Base-by-base conservation (phyloP, 2,113 vertebrate genomes). In the Craseonycteris thonglongyai region DNA sequence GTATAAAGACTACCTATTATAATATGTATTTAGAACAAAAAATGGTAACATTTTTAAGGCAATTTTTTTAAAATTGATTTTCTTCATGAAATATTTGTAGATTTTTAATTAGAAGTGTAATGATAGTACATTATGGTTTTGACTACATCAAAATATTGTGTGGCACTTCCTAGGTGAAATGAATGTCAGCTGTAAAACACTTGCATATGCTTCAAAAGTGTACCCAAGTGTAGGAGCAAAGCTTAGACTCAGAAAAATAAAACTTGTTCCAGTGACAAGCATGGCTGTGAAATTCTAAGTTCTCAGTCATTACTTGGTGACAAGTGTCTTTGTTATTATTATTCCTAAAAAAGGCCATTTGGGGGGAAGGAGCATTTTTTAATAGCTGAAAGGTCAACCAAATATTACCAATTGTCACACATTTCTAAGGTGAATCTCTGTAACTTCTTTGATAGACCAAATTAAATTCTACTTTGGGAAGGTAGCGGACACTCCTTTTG, bases 401-500 rank as follows among this genome's bases (percentile, higher is more conserved):
- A 80, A 88, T 96, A 85, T 47, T 69, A 85, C 81, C 86, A 56
- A 94, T 95, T 0, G 1, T 90, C 65, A 94, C 66, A 95, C 93
- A 93, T 88, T 96, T 85, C 85, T 69, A 93, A n/a, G 94, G 84
- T 35, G 93, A 90, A 47, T 47, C 40, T 95, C 84, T 90, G 33
- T 79, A 87, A 80, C 38, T 88, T 94, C 68, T 79, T 81, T 95
- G 95, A 92, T 61, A 97, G 90, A 82, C 54, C 65, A 94, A 82
- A 97, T 96, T 96, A 97, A 96, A 95, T 90, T 94, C 84, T 80
- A 68, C 47, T 74, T 92, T 42, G 51, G 16, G 45, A 95, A 92
- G 74, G 84, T 80, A 66, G 18, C 6, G 81, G 91, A 56, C 90
- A 94, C 83, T 75, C 87, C 56, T 88, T 68, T 93, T 88, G 75